phyloP scores from a whole-genome alignment of 2,113 vertebrate genomes.

The Echinops telfairi region DNA sequence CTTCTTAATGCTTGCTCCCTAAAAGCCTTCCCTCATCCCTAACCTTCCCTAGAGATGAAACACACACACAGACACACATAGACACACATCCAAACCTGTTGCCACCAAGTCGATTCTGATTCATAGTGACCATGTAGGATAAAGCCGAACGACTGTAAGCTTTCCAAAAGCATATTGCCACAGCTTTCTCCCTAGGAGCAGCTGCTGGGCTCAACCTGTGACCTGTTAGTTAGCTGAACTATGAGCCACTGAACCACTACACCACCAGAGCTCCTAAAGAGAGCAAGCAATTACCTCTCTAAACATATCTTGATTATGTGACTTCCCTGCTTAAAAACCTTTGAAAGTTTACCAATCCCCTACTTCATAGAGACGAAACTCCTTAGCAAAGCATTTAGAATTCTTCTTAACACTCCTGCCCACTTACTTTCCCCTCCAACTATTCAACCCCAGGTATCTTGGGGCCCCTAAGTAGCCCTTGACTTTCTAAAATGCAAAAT shows the following conservation, averaged over 20 bases:
- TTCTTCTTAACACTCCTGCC: background rate
- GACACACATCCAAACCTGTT: background rate
- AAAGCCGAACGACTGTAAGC: background rate
- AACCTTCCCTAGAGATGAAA: background rate
- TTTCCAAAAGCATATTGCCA: background rate
- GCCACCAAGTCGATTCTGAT: background rate
- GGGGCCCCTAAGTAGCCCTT: background rate
- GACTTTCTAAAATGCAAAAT: conserved; percentile 20
- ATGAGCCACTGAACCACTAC: background rate
- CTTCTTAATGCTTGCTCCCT: conserved; percentile 30
- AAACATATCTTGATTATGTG: conserved; percentile 30
- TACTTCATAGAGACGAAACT: background rate
- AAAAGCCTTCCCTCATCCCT: background rate
- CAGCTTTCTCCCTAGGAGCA: background rate
- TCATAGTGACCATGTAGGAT: background rate
- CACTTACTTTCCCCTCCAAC: background rate
- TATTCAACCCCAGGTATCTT: background rate
- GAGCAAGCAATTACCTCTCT: conserved; percentile 11
- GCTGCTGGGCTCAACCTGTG: background rate
- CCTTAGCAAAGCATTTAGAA: background rate
- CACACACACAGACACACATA: no score
- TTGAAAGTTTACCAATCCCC: background rate
- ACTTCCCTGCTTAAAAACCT: conserved; percentile 4
- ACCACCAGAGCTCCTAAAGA: background rate
- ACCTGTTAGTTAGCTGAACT: background rate